These are phyloP conservation scores for Pithys albifrons DNA, from an alignment of 2,113 vertebrate genomes.

Conservation along the genomic window DNA sequence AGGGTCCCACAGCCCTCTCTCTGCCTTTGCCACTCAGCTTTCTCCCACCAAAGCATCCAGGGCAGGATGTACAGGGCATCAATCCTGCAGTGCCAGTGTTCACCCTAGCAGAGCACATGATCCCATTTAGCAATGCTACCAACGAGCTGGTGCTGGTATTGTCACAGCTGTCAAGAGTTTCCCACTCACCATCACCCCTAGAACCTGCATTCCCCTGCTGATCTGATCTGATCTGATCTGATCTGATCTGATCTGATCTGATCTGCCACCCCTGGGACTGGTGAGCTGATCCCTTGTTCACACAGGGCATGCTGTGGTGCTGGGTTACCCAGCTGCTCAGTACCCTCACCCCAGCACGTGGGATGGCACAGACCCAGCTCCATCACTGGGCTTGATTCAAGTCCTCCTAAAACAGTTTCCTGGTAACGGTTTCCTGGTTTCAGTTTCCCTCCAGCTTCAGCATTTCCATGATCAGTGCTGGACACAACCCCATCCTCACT, in stretches of 20 bases:
- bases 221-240: neutral
- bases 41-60: neutral
- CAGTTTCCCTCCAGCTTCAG: neutral
- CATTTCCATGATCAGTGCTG: neutral
- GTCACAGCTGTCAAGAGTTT: neutral
- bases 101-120: neutral
- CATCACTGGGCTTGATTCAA: neutral
- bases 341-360: neutral
- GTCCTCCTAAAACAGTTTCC: neutral
- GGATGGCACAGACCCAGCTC: neutral
- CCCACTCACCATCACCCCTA: neutral
- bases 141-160: accelerated
- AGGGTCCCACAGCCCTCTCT: neutral
- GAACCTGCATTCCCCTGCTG: accelerated
- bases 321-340: neutral
- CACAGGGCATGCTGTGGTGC: accelerated
- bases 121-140: neutral
- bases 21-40: accelerated
- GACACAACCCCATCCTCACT: neutral
- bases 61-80: neutral
- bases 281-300: neutral
- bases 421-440: neutral
- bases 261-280: neutral
- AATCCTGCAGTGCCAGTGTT: neutral
- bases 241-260: neutral